phyloP scores from a whole-genome alignment of 2,113 vertebrate species.

The Antigone vipio region DNA sequence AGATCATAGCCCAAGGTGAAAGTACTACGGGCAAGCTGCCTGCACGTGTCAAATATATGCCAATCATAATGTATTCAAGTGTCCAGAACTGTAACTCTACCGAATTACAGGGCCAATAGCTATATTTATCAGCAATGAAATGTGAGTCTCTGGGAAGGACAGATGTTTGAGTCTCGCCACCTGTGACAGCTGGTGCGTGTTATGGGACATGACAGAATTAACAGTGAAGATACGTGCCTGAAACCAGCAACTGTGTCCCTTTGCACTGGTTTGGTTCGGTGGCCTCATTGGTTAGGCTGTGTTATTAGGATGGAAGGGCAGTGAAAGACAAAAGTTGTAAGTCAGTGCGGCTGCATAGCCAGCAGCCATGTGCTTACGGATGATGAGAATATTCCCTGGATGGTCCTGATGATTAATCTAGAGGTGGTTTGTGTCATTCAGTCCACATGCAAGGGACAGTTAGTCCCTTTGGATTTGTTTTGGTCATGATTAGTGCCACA shows the following conservation, averaged over 20 bases:
- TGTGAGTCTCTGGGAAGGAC: background rate
- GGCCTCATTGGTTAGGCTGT: background rate
- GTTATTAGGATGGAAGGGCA: background rate
- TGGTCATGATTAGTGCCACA: background rate
- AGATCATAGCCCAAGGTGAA: background rate
- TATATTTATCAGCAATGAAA: background rate
- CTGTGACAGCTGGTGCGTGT: background rate
- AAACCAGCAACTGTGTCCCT: background rate
- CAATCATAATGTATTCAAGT: background rate
- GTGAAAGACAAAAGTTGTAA: background rate
- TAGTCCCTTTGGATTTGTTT: background rate
- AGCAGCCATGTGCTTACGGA: background rate
- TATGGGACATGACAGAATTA: background rate
- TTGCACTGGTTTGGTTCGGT: background rate
- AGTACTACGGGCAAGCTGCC: background rate
- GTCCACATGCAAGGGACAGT: background rate
- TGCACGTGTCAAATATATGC: background rate
- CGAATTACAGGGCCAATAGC: background rate
- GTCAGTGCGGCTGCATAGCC: background rate
- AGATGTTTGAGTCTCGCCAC: background rate
- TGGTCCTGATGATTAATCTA: background rate
- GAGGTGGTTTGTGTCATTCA: background rate
- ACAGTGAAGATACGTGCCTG: background rate
- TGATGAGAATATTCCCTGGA: background rate
- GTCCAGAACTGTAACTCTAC: background rate